These are phyloP conservation scores for Erpornis zantholeuca DNA, from an alignment of 2,113 vertebrate species.

Conservation along the genomic window DNA sequence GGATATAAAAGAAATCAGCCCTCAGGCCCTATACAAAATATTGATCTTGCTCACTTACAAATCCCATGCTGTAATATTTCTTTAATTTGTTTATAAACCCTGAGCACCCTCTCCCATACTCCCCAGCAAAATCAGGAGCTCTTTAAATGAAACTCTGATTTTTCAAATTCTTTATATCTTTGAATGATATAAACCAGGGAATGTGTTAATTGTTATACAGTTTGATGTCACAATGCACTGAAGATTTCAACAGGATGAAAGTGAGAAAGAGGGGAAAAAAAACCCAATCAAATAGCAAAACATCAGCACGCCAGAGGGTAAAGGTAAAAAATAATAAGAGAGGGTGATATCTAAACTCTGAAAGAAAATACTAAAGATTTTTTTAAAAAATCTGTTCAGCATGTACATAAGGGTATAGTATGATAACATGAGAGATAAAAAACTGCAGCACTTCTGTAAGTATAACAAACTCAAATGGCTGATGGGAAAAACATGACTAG, in stretches of 20 bases:
- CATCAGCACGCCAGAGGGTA: neutral
- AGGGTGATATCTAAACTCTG: neutral
- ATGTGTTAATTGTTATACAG: neutral
- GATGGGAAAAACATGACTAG: neutral
- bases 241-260: neutral
- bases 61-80: neutral
- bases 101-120: neutral
- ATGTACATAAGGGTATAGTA: neutral
- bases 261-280: neutral
- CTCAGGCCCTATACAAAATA: neutral
- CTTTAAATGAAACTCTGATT: neutral
- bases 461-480: neutral
- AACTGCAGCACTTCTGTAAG: fast-evolving
- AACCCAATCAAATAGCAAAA: neutral
- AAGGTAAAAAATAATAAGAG: neutral
- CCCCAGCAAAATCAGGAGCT: neutral
- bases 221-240: neutral
- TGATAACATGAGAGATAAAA: neutral
- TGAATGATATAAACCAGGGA: neutral
- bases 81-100: neutral
- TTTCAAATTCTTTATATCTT: neutral
- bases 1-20: neutral
- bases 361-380: neutral
- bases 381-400: neutral
- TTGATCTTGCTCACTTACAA: neutral